Base-by-base conservation (phyloP, 92 coral and sea anemone species). In the Pocillopora grandis region DNA sequence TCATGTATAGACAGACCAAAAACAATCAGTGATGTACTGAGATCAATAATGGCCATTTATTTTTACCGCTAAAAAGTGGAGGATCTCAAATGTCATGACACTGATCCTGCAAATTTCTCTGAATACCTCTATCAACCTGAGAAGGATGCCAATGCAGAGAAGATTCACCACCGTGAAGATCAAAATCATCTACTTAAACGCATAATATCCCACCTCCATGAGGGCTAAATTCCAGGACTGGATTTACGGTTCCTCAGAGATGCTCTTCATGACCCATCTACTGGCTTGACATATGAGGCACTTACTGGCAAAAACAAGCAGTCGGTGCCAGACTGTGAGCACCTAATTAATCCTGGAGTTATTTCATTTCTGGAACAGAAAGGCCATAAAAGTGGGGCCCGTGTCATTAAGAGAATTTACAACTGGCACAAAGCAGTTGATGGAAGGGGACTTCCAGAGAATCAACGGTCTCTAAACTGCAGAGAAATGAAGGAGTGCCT, bases 111-210 rank as follows among this genome's bases (percentile, higher is more conserved):
- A n/a, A 78, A 93, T 58, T 93, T 90, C 79, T 21, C 81, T 17
- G 62, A 63, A 52, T 65, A 64, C 71, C 82, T 90, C 10, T 93
- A 91, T 79, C 94, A 91, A 84, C 94, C 94, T 56, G 97, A 93
- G 86, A 80, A 76, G 64, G 85, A 87, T 61, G 86, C 16, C 10
- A 76, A 69, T 62, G 71, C 58, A 9, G 97, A 93, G 59, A 48
- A 42, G 56, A 75, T 84, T 52, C 91, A 90, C 58, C 91, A 91
- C 35, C 63, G 88, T 58, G 96, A 93, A 84, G 90, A 93, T 76
- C 96, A 90, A 65, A 92, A 88, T 60, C 94, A 92, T 72, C 78
- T 92, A 58, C 88, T 92, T 2, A 92, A 92, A 71, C 72, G 90
- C 12, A 85, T 88, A 20, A 62, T 76, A 16, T 68, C 35, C 10